phyloP scores from a whole-genome alignment of 2,113 vertebrate species.

The Dipodomys ordii region DNA sequence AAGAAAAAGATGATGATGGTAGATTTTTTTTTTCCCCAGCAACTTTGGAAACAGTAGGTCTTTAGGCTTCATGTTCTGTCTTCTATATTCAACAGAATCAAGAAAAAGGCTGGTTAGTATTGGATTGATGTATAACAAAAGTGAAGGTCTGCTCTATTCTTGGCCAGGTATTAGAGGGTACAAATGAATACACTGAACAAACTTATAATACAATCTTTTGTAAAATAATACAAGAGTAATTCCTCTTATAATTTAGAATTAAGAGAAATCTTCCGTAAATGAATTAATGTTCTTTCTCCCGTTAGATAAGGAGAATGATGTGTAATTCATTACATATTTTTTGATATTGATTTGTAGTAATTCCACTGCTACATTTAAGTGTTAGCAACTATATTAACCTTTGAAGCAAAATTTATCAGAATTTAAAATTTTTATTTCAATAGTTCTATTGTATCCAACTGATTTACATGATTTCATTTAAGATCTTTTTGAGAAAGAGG shows the following conservation, averaged over 20 bases:
- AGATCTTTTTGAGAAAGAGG: conserved; percentile 45
- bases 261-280: not conserved
- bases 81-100: not conserved
- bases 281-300: not conserved
- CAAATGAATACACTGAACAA: conserved; percentile 21
- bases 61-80: not conserved
- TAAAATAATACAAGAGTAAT: conserved; percentile 17
- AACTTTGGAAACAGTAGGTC: not conserved
- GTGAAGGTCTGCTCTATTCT: not conserved
- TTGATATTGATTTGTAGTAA: conserved; percentile 17
- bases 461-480: conserved; percentile 56
- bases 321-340: not conserved
- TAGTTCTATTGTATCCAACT: conserved; percentile 19
- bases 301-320: not conserved
- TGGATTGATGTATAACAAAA: not conserved
- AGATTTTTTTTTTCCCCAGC: not conserved
- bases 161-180: not conserved
- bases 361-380: not conserved
- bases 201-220: not conserved
- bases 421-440: conserved; percentile 62
- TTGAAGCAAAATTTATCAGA: conserved; percentile 31
- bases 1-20: not conserved
- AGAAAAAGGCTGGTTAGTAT: not conserved
- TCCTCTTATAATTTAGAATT: conserved; percentile 15
- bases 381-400: conserved; percentile 8